Evolutionary conservation across 2,888 invertebrate species (phyloP).

Genomic region (Toxonevra muliebris): DNA sequence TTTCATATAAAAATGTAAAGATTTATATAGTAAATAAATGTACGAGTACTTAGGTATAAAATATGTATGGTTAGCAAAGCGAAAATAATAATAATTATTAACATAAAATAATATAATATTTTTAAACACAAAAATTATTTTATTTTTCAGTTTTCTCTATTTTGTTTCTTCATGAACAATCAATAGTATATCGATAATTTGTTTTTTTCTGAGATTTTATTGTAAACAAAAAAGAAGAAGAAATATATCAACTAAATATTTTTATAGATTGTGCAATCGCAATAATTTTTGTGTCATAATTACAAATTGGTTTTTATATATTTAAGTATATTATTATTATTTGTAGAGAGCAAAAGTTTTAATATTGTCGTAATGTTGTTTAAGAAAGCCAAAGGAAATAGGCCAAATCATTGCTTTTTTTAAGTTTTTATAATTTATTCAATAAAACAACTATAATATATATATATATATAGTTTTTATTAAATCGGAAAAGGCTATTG

Average conservation of each 20-base stretch:
- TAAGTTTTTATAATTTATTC: constrained; percentile 22
- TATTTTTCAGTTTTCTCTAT: neutral
- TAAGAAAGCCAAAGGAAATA: constrained; percentile 37
- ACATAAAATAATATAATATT: constrained; percentile 29
- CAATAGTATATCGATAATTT: too few relatives aligned
- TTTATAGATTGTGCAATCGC: constrained; percentile 51
- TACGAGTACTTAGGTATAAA: neutral
- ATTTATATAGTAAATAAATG: neutral
- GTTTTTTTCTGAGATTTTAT: neutral
- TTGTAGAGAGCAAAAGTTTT: neutral
- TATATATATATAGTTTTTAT: constrained; percentile 8
- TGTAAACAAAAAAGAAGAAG: constrained; percentile 25
- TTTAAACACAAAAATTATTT: constrained; percentile 27
- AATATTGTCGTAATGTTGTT: neutral
- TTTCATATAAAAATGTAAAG: neutral
- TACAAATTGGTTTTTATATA: constrained; percentile 28
- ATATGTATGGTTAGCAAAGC: constrained; percentile 44
- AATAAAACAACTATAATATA: constrained; percentile 16
- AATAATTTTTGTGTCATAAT: constrained; percentile 41
- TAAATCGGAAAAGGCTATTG: constrained; percentile 17
- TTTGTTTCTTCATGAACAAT: too few relatives aligned
- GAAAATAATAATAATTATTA: constrained; percentile 38
- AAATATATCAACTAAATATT: too few relatives aligned
- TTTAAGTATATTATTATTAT: constrained; percentile 28
- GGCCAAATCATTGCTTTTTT: constrained; percentile 49